Base-by-base conservation (phyloP, 92 coral and sea anemone species). In the Porites divaricata region DNA sequence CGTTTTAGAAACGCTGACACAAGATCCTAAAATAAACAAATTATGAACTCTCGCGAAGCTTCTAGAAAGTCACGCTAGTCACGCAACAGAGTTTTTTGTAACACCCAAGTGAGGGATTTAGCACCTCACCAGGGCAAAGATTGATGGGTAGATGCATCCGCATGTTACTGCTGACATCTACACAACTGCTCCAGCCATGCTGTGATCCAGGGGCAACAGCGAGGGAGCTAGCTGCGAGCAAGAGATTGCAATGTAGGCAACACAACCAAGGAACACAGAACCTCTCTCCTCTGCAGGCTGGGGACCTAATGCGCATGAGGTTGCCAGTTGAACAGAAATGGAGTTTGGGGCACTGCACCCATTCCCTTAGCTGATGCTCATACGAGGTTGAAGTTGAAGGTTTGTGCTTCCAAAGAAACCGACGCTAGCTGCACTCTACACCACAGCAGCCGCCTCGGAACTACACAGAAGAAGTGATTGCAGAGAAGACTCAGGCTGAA, bases 141-240 rank as follows among this genome's bases (percentile, higher is more conserved):
- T 81, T 84, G 19, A 84, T 84, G 88, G 88, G 81, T 63, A 72
- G 81, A 53, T 76, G 65, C 81, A 75, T 69, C 6, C 63, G 81
- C 22, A 65, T 76, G 6, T 63, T 84, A 59, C 82, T 84, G 56
- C 71, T 67, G 24, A 75, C 81, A 8, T 67, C 76, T 45, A 59
- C 75, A 63, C 67, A 74, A 50, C 77, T 83, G 6, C 82, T 84
- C 68, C 67, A 67, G 82, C 83, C 88, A 74, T 74, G 75, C 65
- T 52, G 81, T 75, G 75, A 83, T 68, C 50, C 48, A 53, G 62
- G 26, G 63, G 65, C 87, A 63, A 75, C 81, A 83, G 75, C 65
- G 25, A 83, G 73, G 22, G 75, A 52, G 67, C 75, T 74, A 35
- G 81, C 87, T 50, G 81, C 81, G 65, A 63, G 81, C 65, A 83